These are phyloP conservation scores for Lochmaea capreae DNA, from an alignment of 2,888 invertebrate species.

Conservation along the genomic window DNA sequence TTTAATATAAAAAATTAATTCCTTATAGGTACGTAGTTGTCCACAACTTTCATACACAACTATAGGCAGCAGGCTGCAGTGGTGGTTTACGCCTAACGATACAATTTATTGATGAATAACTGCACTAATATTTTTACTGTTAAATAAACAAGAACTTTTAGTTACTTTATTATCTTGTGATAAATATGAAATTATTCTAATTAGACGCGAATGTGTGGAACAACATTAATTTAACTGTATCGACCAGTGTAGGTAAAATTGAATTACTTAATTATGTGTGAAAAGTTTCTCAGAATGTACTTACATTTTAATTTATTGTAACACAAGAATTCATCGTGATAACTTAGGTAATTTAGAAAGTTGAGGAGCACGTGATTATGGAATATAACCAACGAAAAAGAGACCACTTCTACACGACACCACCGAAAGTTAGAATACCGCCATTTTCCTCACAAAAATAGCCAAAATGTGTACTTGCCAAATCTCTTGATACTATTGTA, in stretches of 20 bases:
- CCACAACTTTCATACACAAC: background rate
- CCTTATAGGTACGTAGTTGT: background rate
- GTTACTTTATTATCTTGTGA: background rate
- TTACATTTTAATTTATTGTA: conserved; percentile 13
- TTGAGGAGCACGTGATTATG: background rate
- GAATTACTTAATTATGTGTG: background rate
- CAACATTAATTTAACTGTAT: conserved; percentile 1
- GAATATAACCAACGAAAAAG: conserved; percentile 4
- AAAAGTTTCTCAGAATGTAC: background rate
- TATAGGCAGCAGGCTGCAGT: too few relatives aligned
- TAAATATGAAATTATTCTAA: background rate
- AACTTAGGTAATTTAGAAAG: background rate
- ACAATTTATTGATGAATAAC: background rate
- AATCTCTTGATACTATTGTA: background rate
- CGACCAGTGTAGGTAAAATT: conserved; percentile 8
- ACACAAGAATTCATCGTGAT: background rate
- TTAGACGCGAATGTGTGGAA: background rate
- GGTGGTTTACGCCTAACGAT: conserved; percentile 8
- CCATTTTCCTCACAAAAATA: conserved; percentile 2
- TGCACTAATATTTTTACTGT: background rate
- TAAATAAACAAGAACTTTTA: background rate
- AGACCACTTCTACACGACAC: background rate
- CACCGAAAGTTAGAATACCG: conserved; percentile 7
- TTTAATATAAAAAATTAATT: too few relatives aligned
- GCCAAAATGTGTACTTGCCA: background rate